Conservation (phyloP, 2,888 invertebrate genomes). For the Limenitis camilla region DNA sequence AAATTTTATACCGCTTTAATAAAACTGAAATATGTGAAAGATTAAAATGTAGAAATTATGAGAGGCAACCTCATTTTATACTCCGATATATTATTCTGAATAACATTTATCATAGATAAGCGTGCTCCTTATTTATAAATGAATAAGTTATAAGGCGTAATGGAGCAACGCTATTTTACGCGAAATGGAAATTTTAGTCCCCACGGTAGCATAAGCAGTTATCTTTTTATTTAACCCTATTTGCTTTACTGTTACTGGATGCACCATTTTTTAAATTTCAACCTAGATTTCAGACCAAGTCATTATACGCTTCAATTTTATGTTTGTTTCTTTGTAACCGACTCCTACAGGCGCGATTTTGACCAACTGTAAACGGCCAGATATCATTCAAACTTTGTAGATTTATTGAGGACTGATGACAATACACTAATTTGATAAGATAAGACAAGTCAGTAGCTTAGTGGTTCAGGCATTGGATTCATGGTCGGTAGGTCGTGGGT, state of each 20-base stretch:
- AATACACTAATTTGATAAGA: too few species aligned
- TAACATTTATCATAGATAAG: slow-evolving; percentile 14
- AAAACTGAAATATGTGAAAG: background rate
- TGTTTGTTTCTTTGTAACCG: too few species aligned
- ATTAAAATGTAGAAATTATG: slow-evolving; percentile 1
- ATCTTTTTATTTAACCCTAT: slow-evolving; percentile 16
- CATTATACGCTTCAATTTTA: background rate
- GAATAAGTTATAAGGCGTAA: slow-evolving; percentile 21
- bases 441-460: too few species aligned
- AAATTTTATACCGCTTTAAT: background rate
- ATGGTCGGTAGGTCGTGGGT: too few species aligned
- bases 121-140: slow-evolving; percentile 14
- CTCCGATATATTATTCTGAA: background rate
- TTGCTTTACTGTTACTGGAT: slow-evolving; percentile 6
- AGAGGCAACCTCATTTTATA: slow-evolving; percentile 1
- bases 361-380: too few species aligned
- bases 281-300: background rate
- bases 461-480: too few species aligned
- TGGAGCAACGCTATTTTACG: slow-evolving; percentile 18
- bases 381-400: too few species aligned
- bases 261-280: slow-evolving; percentile 8
- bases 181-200: slow-evolving; percentile 15
- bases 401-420: too few species aligned
- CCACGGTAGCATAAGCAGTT: slow-evolving; percentile 13
- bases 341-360: too few species aligned